Evolutionary conservation across 2,888 invertebrate genomes (phyloP), one percentile per base, ranked within the genome.

Genomic region (Geotrupes spiniger): DNA sequence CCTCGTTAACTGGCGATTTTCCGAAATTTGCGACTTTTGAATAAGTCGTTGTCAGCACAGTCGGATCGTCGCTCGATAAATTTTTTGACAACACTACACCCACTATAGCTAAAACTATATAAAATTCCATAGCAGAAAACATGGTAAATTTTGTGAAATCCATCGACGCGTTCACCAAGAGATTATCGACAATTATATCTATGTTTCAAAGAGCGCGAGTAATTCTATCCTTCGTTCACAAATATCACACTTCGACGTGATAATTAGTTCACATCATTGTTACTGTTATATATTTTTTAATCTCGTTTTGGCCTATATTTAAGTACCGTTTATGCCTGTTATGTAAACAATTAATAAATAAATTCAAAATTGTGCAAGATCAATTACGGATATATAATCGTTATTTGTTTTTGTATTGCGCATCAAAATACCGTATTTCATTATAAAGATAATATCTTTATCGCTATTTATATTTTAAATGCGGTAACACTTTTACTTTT

Each of bases 11-110:
- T 40, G 42, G 46, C 45, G 36, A 44, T 36, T 41, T 39, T n/a
- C 69, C 70, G 65, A 69, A 72, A 54, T 60, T 63, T 4, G 70
- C 62, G 26, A 72, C 72, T 63, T 69, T 71, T 2, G 71, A 64
- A 53, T 73, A 73, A 36, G 69, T 67, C 1, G 69, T 63, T 21
- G 33, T 14, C 42, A 63, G 51, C 50, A 63, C 52, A 2, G 60
- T 52, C 2, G 62, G 53, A 42, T 60, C 56, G 48, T 62, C 57
- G 12, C 48, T 36, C 15, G 59, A 52, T 49, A 62, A 42, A 53
- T 53, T 64, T 56, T 56, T 58, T 29, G 53, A 42, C 12, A 54
- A 38, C 37, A 53, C 45, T 12, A 47, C 52, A 48, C 46, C 45
- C 36, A 36, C 49, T 38, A 52, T 42, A 31, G 44, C 29, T 40